Conservation (phyloP, 1,140 invertebrate genomes). For the Bombus vancouverensis region DNA sequence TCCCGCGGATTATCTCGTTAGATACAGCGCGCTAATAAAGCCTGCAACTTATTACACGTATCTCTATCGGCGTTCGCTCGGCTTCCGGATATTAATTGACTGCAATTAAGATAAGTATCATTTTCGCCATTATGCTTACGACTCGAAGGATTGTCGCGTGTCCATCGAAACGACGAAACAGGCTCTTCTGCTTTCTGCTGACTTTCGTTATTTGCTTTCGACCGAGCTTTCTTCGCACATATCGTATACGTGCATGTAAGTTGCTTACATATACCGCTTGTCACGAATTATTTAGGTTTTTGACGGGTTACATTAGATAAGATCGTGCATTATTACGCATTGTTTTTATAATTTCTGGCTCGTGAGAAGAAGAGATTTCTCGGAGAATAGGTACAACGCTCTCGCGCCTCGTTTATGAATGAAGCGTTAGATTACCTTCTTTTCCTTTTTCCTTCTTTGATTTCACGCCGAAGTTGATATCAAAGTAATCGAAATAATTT, state of each 20-base stretch:
- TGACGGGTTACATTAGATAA: background rate
- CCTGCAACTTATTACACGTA: background rate
- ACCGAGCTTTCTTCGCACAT: background rate
- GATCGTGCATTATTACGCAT: conserved; percentile 8
- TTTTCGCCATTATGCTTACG: background rate
- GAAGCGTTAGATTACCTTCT: background rate
- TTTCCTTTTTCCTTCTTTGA: background rate
- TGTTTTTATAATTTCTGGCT: conserved; percentile 30
- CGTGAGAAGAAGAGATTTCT: conserved; percentile 24
- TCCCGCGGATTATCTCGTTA: background rate
- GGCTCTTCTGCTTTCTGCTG: background rate
- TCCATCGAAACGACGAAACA: background rate
- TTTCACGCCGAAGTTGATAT: background rate
- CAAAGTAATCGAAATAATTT: background rate
- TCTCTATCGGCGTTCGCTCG: background rate
- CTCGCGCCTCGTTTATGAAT: conserved; percentile 8
- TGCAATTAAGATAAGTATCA: background rate
- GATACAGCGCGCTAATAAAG: too few species aligned
- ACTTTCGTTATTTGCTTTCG: conserved; percentile 12
- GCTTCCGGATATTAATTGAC: background rate
- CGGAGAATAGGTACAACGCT: background rate
- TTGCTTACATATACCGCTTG: background rate
- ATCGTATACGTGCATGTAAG: background rate
- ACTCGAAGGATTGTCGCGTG: background rate
- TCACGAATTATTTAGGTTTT: background rate